Base-by-base conservation (phyloP, 1,140 invertebrate genomes). In the Drosophila tsacasi region DNA sequence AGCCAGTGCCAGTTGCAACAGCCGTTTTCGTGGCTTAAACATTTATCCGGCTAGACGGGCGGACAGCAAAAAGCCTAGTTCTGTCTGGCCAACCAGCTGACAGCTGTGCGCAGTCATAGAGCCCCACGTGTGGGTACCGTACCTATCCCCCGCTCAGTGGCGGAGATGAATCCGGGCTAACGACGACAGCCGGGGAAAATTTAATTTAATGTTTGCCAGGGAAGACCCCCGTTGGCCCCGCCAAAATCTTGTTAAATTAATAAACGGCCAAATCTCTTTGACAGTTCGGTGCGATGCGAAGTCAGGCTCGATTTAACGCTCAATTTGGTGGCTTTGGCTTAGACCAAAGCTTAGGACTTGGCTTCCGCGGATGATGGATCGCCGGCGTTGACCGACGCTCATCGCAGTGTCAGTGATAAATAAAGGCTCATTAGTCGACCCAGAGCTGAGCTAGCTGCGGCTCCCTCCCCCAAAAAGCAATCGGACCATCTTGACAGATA, bases 181-280 rank as follows among this genome's bases (percentile, higher is more conserved):
- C 42, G 54, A 64, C 47, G 46, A 54, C 73, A 69, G 69, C 50
- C 68, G 62, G 71, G 47, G 63, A 71, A 80, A 87, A 89, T 89
- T 83, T 83, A 89, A 89, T 79, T 81, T 83, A 89, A 81, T 89
- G 75, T 81, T 60, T 50, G 62, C 40, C 42, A 42, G 37, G 2
- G 46, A 12, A 30, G 37, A 27, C 58, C 60, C 21, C 47, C 57
- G 23, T 25, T 25, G 13, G 30, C 19, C 57, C 69, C 46, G 67
- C 27, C 65, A 44, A 68, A 84, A 86, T 69, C 78, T 73, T 66
- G 81, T 85, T 90, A 89, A 90, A 90, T 90, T 90, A 90, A 90
- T 85, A 90, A 90, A 90, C 79, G 74, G 66, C 62, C 67, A 62
- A 78, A 84, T 73, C 81, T 75, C 59, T 69, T 62, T 77, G 77